Percentiles rank a stretch among this genome's conserved stretches.
Conservation (phyloP, 2,888 invertebrate species). For the Eristalinus aeneus region DNA sequence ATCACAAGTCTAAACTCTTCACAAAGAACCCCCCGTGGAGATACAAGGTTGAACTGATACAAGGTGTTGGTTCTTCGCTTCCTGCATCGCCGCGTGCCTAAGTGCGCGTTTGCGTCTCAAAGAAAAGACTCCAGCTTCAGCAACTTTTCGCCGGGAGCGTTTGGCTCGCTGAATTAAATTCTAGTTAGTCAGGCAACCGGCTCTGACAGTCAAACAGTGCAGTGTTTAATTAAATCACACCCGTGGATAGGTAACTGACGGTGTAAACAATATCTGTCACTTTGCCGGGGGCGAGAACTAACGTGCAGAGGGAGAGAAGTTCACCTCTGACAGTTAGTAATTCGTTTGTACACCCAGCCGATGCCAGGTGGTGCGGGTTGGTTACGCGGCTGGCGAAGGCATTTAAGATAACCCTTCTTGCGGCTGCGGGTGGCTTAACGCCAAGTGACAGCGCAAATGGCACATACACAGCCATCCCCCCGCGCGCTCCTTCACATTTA, state of each 20-base stretch:
- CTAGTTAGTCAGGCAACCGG: conserved; percentile 31
- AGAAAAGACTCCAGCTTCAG: conserved; percentile 20
- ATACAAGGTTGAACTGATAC: conserved; percentile 37
- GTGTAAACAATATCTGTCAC: conserved; percentile 43
- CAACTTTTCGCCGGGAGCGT: not conserved
- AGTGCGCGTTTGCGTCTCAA: conserved; percentile 5
- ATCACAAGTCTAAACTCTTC: not conserved
- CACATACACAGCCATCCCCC: not conserved
- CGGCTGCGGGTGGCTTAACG: not conserved
- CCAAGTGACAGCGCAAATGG: conserved; percentile 47
- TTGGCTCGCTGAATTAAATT: conserved; percentile 6
- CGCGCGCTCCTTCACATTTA: conserved; percentile 48
- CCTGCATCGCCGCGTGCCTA: conserved; percentile 46
- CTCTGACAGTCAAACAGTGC: not conserved
- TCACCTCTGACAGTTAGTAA: conserved; percentile 49
- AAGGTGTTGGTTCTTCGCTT: conserved; percentile 35
- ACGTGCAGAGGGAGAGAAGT: not conserved
- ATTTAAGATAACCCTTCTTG: conserved; percentile 9
- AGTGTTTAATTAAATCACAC: conserved; percentile 50
- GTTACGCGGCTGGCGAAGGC: conserved; percentile 10
- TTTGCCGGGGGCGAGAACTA: not conserved
- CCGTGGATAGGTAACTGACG: conserved; percentile 35
- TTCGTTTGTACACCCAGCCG: conserved; percentile 20
- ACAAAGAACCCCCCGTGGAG: conserved; percentile 8
- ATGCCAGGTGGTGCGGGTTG: not conserved